phyloP scores from a whole-genome alignment of 1,140 invertebrate species.

The Cyclargus thomasi region DNA sequence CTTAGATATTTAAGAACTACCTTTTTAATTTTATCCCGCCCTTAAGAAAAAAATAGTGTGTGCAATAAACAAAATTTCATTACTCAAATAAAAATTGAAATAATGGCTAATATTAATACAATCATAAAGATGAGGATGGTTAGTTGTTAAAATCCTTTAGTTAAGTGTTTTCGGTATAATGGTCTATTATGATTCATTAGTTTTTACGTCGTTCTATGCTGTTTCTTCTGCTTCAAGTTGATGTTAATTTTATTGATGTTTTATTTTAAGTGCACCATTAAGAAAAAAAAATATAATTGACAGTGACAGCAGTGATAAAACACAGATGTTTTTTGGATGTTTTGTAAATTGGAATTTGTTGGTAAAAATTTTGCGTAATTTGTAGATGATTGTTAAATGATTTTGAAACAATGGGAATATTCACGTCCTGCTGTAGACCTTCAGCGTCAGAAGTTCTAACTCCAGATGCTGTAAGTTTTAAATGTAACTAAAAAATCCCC shows the following conservation, averaged over 20 bases:
- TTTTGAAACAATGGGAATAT: conserved; percentile 56
- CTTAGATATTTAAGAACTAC: too few species aligned
- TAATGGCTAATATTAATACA: conserved; percentile 55
- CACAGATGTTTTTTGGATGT: too few species aligned
- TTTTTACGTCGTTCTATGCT: background rate
- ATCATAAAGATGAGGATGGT: conserved; percentile 56
- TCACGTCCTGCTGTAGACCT: conserved; percentile 67
- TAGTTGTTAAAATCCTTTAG: conserved; percentile 28
- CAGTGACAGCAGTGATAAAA: background rate
- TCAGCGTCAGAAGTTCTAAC: conserved; percentile 61
- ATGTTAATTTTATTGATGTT: conserved; percentile 13
- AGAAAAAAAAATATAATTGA: conserved; percentile 7
- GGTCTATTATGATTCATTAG: too few species aligned
- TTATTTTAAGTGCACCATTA: conserved; percentile 10
- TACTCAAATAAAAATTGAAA: background rate
- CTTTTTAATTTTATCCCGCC: too few species aligned
- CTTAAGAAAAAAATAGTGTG: too few species aligned
- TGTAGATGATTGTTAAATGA: conserved; percentile 12
- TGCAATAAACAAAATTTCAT: too few species aligned
- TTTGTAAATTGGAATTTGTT: conserved; percentile 1
- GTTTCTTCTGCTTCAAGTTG: background rate
- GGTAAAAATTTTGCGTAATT: conserved; percentile 3
- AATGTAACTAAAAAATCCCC: background rate
- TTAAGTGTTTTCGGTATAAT: background rate
- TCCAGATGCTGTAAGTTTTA: conserved; percentile 66